These are phyloP conservation scores for Drosophila cognata DNA, from an alignment of 2,888 invertebrate species.

Conservation along the genomic window DNA sequence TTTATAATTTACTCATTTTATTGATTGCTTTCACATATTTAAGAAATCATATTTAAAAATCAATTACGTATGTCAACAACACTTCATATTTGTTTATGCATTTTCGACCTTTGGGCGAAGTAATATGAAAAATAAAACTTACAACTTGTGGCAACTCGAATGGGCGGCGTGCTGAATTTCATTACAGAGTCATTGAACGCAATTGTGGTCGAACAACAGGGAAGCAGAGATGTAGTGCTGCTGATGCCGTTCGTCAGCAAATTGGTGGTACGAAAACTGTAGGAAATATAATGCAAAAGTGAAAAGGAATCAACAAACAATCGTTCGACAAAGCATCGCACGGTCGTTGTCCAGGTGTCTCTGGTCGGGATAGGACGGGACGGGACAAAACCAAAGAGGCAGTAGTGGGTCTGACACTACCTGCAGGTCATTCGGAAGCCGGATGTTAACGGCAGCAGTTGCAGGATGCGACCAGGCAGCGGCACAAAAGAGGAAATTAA, in stretches of 20 bases:
- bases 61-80: not conserved
- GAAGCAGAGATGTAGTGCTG: not conserved
- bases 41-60: too few species aligned
- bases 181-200: not conserved
- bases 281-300: conserved; percentile 18
- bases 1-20: not conserved
- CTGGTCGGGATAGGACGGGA: not conserved
- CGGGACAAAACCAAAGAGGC: not conserved
- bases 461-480: conserved; percentile 52
- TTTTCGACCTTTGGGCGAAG: not conserved
- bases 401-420: conserved; percentile 5
- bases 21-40: not conserved
- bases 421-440: conserved; percentile 65
- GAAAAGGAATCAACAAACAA: conserved; percentile 41
- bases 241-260: conserved; percentile 18
- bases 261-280: conserved; percentile 56
- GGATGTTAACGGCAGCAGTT: conserved; percentile 70
- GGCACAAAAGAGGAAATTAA: conserved; percentile 81
- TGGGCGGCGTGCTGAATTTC: not conserved
- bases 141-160: not conserved
- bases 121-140: not conserved
- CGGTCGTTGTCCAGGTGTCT: conserved; percentile 10
- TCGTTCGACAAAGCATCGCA: conserved; percentile 10
- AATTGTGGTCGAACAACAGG: not conserved
- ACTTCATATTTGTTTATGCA: not conserved